Evolutionary conservation across 2,888 invertebrate species (phyloP).

Genomic region (Ectemnius lituratus): DNA sequence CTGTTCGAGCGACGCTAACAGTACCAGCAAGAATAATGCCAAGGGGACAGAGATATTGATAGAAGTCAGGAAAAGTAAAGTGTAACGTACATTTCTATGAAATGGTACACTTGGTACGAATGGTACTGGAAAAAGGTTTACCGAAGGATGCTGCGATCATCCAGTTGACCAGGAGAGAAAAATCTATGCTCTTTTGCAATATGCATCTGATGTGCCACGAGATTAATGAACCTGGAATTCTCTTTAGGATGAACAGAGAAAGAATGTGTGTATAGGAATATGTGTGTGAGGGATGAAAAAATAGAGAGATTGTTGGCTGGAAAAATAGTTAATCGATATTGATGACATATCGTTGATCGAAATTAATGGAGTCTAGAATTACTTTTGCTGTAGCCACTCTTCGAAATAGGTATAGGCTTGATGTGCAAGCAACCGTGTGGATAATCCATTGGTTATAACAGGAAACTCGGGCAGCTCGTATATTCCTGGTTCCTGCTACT

Average conservation of each 20-base stretch:
- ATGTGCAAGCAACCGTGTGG: too few relatives aligned
- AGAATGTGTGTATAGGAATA: too few relatives aligned
- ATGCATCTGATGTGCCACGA: slow-evolving; percentile 25
- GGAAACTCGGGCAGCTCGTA: too few relatives aligned
- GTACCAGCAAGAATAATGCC: too few relatives aligned
- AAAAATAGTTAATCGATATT: slow-evolving; percentile 38
- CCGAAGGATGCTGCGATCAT: background rate
- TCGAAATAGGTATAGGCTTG: too few relatives aligned
- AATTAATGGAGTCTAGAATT: slow-evolving; percentile 29
- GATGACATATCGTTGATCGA: slow-evolving; percentile 24
- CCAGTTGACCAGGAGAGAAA: slow-evolving; percentile 28
- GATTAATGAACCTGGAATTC: slow-evolving; percentile 41
- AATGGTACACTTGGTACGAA: background rate
- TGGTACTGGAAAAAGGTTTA: too few relatives aligned
- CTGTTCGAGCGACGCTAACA: slow-evolving; percentile 22
- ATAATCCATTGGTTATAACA: too few relatives aligned
- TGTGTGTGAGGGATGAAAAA: too few relatives aligned
- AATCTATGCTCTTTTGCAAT: slow-evolving; percentile 26
- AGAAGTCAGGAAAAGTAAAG: background rate
- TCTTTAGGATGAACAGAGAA: too few relatives aligned
- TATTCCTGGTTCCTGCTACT: too few relatives aligned
- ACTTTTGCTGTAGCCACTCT: background rate
- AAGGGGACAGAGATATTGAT: background rate
- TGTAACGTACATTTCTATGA: background rate
- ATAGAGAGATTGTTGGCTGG: too few relatives aligned